Evolutionary conservation across 2,113 vertebrate genomes (phyloP), one percentile per base, ranked within the genome.

Genomic region (Euleptes europaea): DNA sequence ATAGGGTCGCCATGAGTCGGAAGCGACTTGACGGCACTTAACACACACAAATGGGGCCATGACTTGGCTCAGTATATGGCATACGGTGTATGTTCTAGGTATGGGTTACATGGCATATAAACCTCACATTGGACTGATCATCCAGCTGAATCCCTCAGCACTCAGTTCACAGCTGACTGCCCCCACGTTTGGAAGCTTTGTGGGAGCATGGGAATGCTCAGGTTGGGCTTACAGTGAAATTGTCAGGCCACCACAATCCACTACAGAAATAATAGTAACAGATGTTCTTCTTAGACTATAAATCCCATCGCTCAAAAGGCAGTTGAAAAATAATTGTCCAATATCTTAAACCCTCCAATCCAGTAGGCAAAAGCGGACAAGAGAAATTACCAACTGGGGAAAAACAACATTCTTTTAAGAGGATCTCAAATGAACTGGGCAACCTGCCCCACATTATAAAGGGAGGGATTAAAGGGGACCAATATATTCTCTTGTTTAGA

Each of bases 401-500:
- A 88, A 63, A 76, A 80, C 0, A 78, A n/a, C 3, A 0, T 60
- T 26, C 89, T 73, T 79, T 72, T 3, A 86, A 78, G 51, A 74
- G 84, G 73, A 84, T 82, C 63, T 57, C 81, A 26, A 65, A 3
- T n/a, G 23, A 84, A 81, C 88, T 17, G 77, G 83, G 84, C 69
- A 75, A 70, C 44, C 81, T 1, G 83, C 54, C 83, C 74, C 84
- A 92, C 83, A 60, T 26, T 1, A 77, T 5, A 44, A 65, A 87
- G 66, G 54, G 85, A 86, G 57, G 54, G 86, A 92, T 91, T 84
- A 92, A 91, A 90, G 74, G 44, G 88, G 82, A 93, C 84, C 11
- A 85, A 84, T 83, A 88, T 87, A 90, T 83, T 88, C 89, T 91
- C 82, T 81, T 94, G 93, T 85, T 92, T 86, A 92, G 89, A 91